Conservation (phyloP, 2,797 vertebrate genomes). For the Tragopan temminckii region DNA sequence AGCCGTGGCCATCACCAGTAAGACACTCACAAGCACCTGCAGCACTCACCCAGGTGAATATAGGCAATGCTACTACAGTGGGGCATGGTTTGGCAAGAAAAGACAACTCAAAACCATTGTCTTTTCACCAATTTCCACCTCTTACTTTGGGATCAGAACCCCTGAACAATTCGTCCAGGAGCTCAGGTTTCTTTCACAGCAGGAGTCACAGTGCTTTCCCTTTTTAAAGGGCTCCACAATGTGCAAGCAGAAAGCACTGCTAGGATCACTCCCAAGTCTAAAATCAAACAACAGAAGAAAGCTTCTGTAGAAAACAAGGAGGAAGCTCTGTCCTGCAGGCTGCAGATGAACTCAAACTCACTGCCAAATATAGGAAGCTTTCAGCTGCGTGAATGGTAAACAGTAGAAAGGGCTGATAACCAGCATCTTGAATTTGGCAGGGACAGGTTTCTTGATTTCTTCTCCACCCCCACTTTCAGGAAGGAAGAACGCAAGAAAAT, state of each 20-base stretch:
- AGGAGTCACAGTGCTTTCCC: rapidly evolving
- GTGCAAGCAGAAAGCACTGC: rapidly evolving
- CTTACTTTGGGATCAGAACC: not conserved
- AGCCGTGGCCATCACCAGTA: not conserved
- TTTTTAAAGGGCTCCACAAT: rapidly evolving
- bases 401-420: conserved; percentile 21
- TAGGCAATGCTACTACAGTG: rapidly evolving
- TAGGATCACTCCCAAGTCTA: rapidly evolving
- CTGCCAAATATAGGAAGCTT: conserved; percentile 14
- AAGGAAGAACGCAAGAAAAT: conserved; percentile 11
- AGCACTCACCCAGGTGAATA: rapidly evolving
- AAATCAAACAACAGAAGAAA: not conserved
- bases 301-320: not conserved
- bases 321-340: not conserved
- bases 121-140: not conserved
- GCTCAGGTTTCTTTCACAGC: not conserved
- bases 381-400: not conserved
- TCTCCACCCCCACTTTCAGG: not conserved
- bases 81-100: not conserved
- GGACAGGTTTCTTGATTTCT: not conserved
- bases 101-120: not conserved
- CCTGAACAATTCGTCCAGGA: not conserved
- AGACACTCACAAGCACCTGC: not conserved
- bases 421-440: conserved; percentile 16
- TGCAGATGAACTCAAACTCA: not conserved